These are phyloP conservation scores for Dendropsophus ebraccatus DNA, from an alignment of 2,113 vertebrate species.

Conservation along the genomic window DNA sequence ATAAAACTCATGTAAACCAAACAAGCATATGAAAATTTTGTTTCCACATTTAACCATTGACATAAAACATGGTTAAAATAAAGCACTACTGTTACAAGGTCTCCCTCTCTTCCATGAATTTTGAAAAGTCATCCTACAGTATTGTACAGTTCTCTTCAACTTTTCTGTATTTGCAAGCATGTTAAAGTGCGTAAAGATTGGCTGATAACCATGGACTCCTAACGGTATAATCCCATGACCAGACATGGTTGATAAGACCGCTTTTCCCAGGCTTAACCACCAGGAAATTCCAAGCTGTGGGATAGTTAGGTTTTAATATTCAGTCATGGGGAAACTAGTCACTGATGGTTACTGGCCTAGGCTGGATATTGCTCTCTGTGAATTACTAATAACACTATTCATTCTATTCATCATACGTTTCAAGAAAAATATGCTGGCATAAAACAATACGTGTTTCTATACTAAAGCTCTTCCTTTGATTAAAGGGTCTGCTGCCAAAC, in stretches of 20 bases:
- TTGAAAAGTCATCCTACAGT: neutral
- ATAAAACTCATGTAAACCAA: too few relatives aligned
- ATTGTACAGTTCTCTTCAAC: neutral
- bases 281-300: slow-evolving; percentile 24
- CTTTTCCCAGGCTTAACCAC: slow-evolving; percentile 20
- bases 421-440: too few relatives aligned
- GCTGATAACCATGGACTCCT: neutral
- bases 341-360: neutral
- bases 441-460: too few relatives aligned
- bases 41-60: too few relatives aligned
- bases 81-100: too few relatives aligned
- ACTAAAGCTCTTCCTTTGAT: too few relatives aligned
- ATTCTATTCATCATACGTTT: neutral
- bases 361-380: too few relatives aligned
- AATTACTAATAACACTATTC: neutral
- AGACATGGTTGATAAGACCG: neutral
- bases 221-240: slow-evolving; percentile 16
- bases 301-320: neutral
- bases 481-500: too few relatives aligned
- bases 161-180: neutral
- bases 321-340: neutral
- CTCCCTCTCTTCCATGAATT: too few relatives aligned
- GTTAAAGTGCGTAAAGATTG: slow-evolving; percentile 1
- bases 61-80: too few relatives aligned
- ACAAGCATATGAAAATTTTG: too few relatives aligned